These are phyloP conservation scores for Platalea minor DNA, from an alignment of 2,797 vertebrate genomes.

Conservation along the genomic window DNA sequence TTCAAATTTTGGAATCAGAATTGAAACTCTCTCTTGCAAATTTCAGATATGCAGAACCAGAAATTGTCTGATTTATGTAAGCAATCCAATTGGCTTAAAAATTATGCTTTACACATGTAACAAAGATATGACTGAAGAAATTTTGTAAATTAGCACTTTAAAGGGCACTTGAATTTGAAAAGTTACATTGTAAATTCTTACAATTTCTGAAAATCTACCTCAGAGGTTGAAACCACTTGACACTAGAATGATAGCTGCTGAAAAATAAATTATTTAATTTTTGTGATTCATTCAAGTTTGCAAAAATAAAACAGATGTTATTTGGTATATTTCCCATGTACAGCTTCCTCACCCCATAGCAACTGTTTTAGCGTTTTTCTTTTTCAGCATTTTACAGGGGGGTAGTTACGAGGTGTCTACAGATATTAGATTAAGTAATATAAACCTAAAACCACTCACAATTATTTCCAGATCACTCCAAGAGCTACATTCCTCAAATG, in stretches of 20 bases:
- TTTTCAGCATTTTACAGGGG: not conserved
- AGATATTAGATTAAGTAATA: not conserved
- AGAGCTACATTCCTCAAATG: not conserved
- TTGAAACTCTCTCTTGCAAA: not conserved
- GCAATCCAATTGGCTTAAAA: not conserved
- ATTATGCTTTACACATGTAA: not conserved
- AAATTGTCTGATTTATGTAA: not conserved
- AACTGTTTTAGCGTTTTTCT: not conserved
- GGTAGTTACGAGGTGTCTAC: not conserved
- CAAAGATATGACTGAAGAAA: not conserved
- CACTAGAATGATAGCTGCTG: not conserved
- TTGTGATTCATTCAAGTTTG: not conserved
- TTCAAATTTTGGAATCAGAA: not conserved
- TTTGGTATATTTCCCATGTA: not conserved
- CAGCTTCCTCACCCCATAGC: not conserved
- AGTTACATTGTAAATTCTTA: not conserved
- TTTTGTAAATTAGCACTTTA: not conserved
- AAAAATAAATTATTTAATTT: not conserved
- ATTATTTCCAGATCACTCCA: not conserved
- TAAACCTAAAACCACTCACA: not conserved
- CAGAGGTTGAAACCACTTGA: not conserved
- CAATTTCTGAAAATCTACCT: not conserved
- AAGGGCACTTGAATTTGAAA: not conserved
- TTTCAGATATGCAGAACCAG: not conserved
- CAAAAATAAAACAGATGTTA: not conserved